A percentile compares a stretch with the other conserved stretches of the same genome.
These are phyloP conservation scores for Gryllus bimaculatus DNA, from an alignment of 1,140 invertebrate genomes.

Conservation along the genomic window DNA sequence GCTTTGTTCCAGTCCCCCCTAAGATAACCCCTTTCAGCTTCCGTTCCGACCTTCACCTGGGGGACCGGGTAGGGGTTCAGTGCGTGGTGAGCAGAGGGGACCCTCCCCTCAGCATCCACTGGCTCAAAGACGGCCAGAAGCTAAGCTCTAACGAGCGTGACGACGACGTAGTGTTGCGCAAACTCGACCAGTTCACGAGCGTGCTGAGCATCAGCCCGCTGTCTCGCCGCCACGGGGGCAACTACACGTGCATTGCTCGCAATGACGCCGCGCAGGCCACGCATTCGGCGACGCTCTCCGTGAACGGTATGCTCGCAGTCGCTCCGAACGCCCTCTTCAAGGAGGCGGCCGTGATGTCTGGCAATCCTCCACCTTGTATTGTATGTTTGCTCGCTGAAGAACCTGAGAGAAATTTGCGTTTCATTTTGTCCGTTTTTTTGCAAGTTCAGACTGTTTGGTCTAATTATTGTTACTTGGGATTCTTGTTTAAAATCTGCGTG, in stretches of 20 bases:
- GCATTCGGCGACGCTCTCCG: constrained; percentile 39
- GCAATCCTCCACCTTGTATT: not conserved
- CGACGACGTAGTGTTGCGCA: constrained; percentile 18
- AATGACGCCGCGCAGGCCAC: constrained; percentile 40
- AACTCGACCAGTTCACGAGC: constrained; percentile 29
- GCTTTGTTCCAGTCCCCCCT: constrained; percentile 36
- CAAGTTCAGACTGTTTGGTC: no score
- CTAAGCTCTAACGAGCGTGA: constrained; percentile 2
- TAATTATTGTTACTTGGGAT: no score
- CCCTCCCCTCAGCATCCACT: constrained; percentile 40
- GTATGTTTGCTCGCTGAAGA: not conserved
- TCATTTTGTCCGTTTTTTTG: no score
- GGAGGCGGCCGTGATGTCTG: not conserved
- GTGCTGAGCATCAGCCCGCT: constrained; percentile 32
- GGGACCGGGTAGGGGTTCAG: constrained; percentile 38
- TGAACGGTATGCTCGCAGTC: constrained; percentile 37
- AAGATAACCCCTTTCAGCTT: constrained; percentile 41
- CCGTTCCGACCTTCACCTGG: constrained; percentile 33
- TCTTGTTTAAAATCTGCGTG: no score
- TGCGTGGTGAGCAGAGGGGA: constrained; percentile 45
- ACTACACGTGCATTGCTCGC: constrained; percentile 45
- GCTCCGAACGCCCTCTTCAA: not conserved
- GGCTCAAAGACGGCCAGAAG: constrained; percentile 37
- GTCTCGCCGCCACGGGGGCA: constrained; percentile 35
- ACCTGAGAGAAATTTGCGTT: not conserved